phyloP scores from a whole-genome alignment of 1,140 invertebrate species.

The Ceratoteleas bidentatus region DNA sequence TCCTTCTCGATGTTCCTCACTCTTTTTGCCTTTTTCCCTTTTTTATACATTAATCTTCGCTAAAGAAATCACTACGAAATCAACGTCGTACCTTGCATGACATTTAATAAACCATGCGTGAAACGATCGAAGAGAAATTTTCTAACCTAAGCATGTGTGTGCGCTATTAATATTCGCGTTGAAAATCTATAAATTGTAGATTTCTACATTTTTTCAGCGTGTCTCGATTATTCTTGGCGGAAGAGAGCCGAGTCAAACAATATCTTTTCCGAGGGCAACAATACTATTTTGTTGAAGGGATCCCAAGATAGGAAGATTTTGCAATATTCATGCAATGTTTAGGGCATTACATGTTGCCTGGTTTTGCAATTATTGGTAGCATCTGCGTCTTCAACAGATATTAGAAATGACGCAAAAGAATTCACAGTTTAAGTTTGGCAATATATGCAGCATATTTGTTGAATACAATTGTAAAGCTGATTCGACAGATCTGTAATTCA shows the following conservation, averaged over 20 bases:
- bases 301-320: no score
- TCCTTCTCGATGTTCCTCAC: slow-evolving; percentile 55
- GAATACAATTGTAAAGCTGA: no score
- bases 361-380: no score
- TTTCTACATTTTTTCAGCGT: slow-evolving; percentile 12
- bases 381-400: no score
- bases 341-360: no score
- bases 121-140: slow-evolving; percentile 61
- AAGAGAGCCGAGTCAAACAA: neutral
- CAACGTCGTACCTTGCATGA: slow-evolving; percentile 56
- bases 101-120: slow-evolving; percentile 65
- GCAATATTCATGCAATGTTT: no score
- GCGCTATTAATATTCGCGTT: slow-evolving; percentile 31
- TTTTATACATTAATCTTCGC: slow-evolving; percentile 61
- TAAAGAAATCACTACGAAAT: slow-evolving; percentile 65
- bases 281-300: no score
- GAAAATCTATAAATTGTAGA: slow-evolving; percentile 31
- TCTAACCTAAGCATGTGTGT: slow-evolving; percentile 31
- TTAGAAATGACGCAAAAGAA: no score
- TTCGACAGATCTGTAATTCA: no score
- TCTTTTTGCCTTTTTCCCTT: slow-evolving; percentile 48
- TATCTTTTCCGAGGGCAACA: neutral
- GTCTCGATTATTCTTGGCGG: slow-evolving; percentile 1
- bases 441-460: no score
- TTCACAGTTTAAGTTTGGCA: no score